Evolutionary conservation across 2,888 invertebrate genomes (phyloP), one percentile per base, ranked within the genome.

Genomic region (Xylocampa areola): DNA sequence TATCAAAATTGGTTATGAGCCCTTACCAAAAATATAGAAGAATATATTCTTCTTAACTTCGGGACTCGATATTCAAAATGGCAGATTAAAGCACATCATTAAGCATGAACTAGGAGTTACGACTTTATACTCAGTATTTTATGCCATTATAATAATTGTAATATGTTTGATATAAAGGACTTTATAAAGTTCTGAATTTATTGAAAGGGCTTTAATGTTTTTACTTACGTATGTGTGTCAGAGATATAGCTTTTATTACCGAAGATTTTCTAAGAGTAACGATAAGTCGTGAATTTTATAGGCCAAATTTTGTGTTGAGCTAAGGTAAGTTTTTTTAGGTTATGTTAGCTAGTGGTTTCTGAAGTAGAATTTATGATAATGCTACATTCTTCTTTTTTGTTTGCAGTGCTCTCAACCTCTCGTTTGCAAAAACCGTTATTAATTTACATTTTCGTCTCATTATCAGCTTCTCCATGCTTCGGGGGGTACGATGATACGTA

Each of bases 101-200:
- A 3, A 39, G 23, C 37, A 17, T 14, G 13, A 25, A 25, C 14
- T 13, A 4, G n/a, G 14, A 27, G 25, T 25, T 27, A n/a, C n/a
- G n/a, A 27, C n/a, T 40, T 40, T 40, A 27, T 40, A 27, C n/a
- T 17, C 27, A n/a, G 27, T 2, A 40, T 27, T 27, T 40, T 27
- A 40, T 40, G 7, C 2, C 11, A 23, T 4, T 10, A 23, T 37
- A 37, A 37, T 23, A 37, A 13, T 37, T n/a, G n/a, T n/a, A n/a
- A 37, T 13, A 8, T 23, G 23, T 13, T 13, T 5, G 0, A 19
- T 13, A 21, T 19, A 36, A 11, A 19, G 2, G 14, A 36, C 14
- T n/a, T 36, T 36, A 11, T n/a, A 37, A 37, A 21, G 6, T 14
- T 16, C 11, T 4, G 5, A 7, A 11, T 25, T 25, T 25, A 8